Base-by-base conservation (phyloP, 2,888 invertebrate genomes). In the Watsonalla binaria region DNA sequence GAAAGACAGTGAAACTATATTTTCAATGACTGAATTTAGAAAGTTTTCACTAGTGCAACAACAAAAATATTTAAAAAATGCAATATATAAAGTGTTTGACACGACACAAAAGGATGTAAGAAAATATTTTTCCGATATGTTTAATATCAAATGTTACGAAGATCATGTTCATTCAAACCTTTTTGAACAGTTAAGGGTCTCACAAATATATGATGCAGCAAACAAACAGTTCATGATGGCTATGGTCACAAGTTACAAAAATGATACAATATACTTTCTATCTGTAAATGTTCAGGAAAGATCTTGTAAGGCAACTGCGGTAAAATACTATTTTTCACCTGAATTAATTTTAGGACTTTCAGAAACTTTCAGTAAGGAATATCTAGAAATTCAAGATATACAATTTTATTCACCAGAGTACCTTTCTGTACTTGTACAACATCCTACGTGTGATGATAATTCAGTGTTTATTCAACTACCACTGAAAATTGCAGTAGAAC, bases 31-130 rank as follows among this genome's bases (percentile, higher is more conserved):
- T 7, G 95, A 96, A 65, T 93, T 95, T 74, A 92, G 92, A 58
- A 93, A 93, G 56, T 94, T 93, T 62, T 98, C 98, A 0, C 85
- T 98, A 51, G 91, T 97, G 8, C 97, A 97, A 73, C 95, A 97
- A 62, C 95, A 96, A 69, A 93, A 93, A 47, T 92, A 92, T 75
- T 87, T 98, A 60, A 93, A 94, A 62, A 82, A 90, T 53, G 91
- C 93, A 4, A 91, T 97, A 24, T 87, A 92, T n/a, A 87, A 92
- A 52, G 92, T 96, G 6, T 96, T 96, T 80, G 90, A 93, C 65
- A 92, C 93, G 33, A 92, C 94, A 6, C 92, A 94, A 61, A 92
- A 92, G 69, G 92, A 93, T 52, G 92, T 95, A 47, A 92, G 92
- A 5, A 90, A 92, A 60, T 92, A 94, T 70, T 95, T 96, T 63